Percentiles rank a stretch among this genome's conserved stretches.
Conservation (phyloP, 2,888 invertebrate genomes). For the Phalangium opilio region DNA sequence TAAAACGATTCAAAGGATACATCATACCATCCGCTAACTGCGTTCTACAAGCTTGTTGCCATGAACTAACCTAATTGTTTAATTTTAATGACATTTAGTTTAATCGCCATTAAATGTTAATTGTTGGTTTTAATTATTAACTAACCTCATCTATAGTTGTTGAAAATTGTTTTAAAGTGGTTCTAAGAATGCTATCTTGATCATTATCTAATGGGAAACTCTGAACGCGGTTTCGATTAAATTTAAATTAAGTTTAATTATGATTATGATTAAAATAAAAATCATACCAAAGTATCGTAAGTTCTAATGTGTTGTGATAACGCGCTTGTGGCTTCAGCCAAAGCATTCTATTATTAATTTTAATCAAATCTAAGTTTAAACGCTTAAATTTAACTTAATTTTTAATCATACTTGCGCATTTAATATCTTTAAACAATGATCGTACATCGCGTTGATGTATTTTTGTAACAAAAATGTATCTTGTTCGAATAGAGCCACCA, state of each 20-base stretch:
- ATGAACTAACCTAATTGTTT: constrained; percentile 32
- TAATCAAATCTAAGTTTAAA: not conserved
- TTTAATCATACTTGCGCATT: constrained; percentile 14
- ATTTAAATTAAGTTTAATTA: not conserved
- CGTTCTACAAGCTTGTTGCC: constrained; percentile 34
- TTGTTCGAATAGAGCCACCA: constrained; percentile 17
- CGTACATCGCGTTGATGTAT: constrained; percentile 11
- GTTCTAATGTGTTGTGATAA: constrained; percentile 15
- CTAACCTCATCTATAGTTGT: constrained; percentile 16
- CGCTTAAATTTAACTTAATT: too few species aligned
- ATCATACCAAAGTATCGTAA: constrained; percentile 15
- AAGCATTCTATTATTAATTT: constrained; percentile 9
- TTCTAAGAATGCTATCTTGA: constrained; percentile 16
- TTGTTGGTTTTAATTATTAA: constrained; percentile 13
- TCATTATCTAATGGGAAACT: constrained; percentile 17
- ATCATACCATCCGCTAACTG: constrained; percentile 35
- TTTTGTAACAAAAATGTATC: constrained; percentile 14
- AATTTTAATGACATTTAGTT: too few species aligned
- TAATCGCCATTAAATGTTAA: too few species aligned
- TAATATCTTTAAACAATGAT: constrained; percentile 16
- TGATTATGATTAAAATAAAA: too few species aligned
- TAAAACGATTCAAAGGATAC: constrained; percentile 32
- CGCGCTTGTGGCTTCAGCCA: constrained; percentile 13
- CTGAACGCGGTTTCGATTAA: too few species aligned
- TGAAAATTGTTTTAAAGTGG: constrained; percentile 15